Base-by-base conservation (phyloP, 2,797 vertebrate genomes). In the Triplophysa bombifrons region DNA sequence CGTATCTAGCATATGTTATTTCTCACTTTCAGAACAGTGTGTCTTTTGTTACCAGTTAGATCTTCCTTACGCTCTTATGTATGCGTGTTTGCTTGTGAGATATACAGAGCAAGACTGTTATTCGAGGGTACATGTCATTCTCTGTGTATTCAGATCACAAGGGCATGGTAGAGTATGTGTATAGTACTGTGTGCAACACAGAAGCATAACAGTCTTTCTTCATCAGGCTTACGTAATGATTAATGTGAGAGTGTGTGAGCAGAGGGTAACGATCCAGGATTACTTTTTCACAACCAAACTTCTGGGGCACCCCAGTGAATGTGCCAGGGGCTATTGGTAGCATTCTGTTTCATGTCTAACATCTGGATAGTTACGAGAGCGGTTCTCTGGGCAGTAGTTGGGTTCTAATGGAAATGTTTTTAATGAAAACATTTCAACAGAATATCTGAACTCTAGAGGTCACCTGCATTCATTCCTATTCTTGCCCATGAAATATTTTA, bases 171-270 rank as follows among this genome's bases (percentile, higher is more conserved):
- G 58, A 60, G 63, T 20, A 19, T 65, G 34, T 34, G 30, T 19
- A 38, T 38, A 38, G 6, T 38, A 63, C 46, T 48, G 2, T 14
- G 3, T 60, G 12, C 25, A 8, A 60, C 4, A 48, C 65, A 50
- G 55, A 60, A 10, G 30, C 38, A 48, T 68, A 58, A 34, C 63
- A 30, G 34, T 46, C 64, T 58, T 65, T 68, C 64, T 48, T 46
- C 53, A 68, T 30, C 13, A 5, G 38, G 65, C 41, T 77, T 77
- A 77, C 10, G 65, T 76, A 76, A 58, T 76, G 17, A 22, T 67
- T 41, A 41, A 64, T 64, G 30, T n/a, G 38, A 30, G 51, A 58
- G 51, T 20, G 22, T 76, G 51, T 2, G 3, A 56, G 74, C n/a
- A 4, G 38, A 76, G 53, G 64, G 38, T 53, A 68, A 66, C 60